Evolutionary conservation across 2,113 vertebrate species (phyloP).

Genomic region (Pedetes capensis): DNA sequence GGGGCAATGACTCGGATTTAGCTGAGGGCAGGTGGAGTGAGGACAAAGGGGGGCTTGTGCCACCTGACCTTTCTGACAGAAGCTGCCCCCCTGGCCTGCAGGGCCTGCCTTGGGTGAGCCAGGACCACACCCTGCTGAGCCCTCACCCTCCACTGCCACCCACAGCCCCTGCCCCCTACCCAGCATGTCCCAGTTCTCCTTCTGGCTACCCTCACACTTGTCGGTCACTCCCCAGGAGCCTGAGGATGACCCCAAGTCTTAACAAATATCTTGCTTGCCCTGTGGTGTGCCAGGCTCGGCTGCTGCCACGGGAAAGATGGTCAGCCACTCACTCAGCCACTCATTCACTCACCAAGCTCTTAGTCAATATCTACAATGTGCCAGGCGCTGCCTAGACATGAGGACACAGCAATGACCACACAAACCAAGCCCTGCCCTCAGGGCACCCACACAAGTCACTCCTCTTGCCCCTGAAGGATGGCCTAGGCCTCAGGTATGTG

Average conservation of each 20-base stretch:
- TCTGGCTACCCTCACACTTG: background rate
- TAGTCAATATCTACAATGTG: background rate
- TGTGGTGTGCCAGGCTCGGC: background rate
- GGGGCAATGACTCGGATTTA: too few relatives aligned
- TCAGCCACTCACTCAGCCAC: background rate
- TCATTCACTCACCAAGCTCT: background rate
- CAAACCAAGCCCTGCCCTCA: too few relatives aligned
- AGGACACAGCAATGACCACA: background rate
- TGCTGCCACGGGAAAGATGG: background rate
- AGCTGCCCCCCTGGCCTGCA: background rate
- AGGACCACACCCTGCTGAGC: background rate
- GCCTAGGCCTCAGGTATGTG: too few relatives aligned
- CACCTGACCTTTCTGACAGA: background rate
- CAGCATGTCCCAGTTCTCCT: background rate
- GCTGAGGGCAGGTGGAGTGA: background rate
- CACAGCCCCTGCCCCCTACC: background rate
- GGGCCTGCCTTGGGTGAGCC: too few relatives aligned
- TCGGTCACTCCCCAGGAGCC: background rate
- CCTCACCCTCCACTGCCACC: background rate
- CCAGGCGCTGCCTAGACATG: background rate
- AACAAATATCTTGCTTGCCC: background rate
- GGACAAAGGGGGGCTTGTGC: too few relatives aligned
- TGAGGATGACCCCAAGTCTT: too few relatives aligned
- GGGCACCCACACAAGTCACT: too few relatives aligned
- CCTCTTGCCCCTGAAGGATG: too few relatives aligned